Base-by-base conservation (phyloP, 2,113 vertebrate species). In the Paedocypris sp. region DNA sequence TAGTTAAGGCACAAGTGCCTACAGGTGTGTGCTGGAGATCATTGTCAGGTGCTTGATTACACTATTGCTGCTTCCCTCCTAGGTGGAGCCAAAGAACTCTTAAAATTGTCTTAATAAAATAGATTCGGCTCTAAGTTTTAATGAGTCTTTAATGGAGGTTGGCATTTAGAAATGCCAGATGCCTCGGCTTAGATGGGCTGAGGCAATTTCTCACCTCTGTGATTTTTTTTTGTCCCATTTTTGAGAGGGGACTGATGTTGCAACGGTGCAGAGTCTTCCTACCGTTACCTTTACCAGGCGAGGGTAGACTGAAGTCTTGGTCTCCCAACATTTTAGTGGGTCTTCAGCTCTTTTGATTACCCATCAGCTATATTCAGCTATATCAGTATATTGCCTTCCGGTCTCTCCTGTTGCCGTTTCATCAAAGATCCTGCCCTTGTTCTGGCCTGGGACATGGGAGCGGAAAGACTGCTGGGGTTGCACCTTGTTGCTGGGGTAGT, bases 281-380 rank as follows among this genome's bases (percentile, higher is more conserved):
- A 3, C 23, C 45, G 26, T 46, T 8, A 26, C 22, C n/a, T 8
- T 46, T 6, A 46, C 22, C 5, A 46, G 22, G 20, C 1, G 11
- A n/a, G 5, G 12, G 22, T 46, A 25, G 43, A 63, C 26, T 11
- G 38, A 43, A 26, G 35, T 26, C 54, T 60, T 42, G 35, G 5
- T 15, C n/a, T 67, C 13, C 53, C 42, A 47, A 41, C 62, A 65
- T 16, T 11, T 65, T 53, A 58, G 39, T 26, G 43, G 62, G 56
- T 68, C 60, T 46, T 32, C 48, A 4, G 13, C 23, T 58, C 54
- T 41, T 22, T 48, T 59, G 45, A 68, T 18, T 53, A 32, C 15
- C 39, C 36, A 58, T 54, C 49, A 39, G 66, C 49, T 66, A n/a
- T n/a, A n/a, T n/a, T n/a, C n/a, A n/a, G n/a, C n/a, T n/a, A n/a